Evolutionary conservation across 2,888 invertebrate genomes (phyloP), one percentile per base, ranked within the genome.

Genomic region (Neoaliturus tenellus): DNA sequence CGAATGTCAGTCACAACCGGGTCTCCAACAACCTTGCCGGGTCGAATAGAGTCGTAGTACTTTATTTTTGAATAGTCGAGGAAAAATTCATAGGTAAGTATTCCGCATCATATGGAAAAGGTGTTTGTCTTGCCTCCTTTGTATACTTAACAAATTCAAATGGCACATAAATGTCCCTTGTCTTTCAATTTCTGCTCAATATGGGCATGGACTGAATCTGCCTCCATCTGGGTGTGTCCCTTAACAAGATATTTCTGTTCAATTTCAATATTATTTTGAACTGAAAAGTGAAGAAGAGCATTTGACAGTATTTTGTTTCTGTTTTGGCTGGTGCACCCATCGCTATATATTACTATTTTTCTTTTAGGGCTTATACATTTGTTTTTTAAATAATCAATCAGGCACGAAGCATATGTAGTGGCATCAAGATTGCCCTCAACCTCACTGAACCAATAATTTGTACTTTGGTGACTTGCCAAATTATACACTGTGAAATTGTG

Each of bases 41-140:
- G 39, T 62, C 67, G 39, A 67, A n/a, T n/a, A n/a, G n/a, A n/a
- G n/a, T n/a, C 51, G 31, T 51, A 55, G 35, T 58, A 80, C 12
- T 55, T 31, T 31, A 80, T 55, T 14, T 58, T 31, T 58, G 58
- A 20, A 39, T 58, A 80, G 39, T 80, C 80, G 28, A n/a, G 28
- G 31, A 80, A 80, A 58, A 80, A 80, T 8, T 58, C 35, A 33
- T 80, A 17, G 55, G 17, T 41, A 84, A 62, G n/a, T 67, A 73
- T 33, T 81, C 81, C 12, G 83, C 55, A 12, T 73, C 62, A 67
- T 85, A 85, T n/a, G 85, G 85, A 25, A 75, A 82, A 35, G 85
- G 85, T 12, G 41, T 58, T 62, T 80, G 14, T 44, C 82, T 62
- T 1, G 84, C n/a, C n/a, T 75, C 25, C 31, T 73, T 73, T 17